phyloP scores from a whole-genome alignment of 2,888 invertebrate genomes.

The Aelia acuminata region DNA sequence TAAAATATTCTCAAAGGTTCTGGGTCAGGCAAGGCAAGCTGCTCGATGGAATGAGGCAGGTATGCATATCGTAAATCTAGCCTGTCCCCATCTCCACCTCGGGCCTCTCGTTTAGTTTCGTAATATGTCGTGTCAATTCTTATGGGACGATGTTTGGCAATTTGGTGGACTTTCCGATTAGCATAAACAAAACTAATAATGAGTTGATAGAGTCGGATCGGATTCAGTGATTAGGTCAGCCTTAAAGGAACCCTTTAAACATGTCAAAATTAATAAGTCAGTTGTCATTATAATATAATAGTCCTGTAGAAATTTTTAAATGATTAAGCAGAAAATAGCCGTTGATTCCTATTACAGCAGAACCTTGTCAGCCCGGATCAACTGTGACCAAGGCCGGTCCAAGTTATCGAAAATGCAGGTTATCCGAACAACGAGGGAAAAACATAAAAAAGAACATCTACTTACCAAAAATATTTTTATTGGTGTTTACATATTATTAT shows the following conservation, averaged over 20 bases:
- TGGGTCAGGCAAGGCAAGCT: not conserved
- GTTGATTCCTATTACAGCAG: too few relatives aligned
- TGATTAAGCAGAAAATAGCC: too few relatives aligned
- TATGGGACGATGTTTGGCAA: not conserved
- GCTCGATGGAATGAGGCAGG: conserved; percentile 8
- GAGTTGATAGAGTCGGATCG: not conserved
- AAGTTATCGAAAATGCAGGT: too few relatives aligned
- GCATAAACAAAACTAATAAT: not conserved
- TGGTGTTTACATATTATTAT: too few relatives aligned
- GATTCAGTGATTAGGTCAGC: not conserved
- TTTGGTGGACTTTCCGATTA: not conserved
- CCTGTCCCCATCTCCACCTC: not conserved
- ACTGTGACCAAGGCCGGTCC: too few relatives aligned
- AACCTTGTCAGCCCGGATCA: too few relatives aligned
- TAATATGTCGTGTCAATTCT: not conserved
- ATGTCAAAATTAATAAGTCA: not conserved
- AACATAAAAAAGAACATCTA: too few relatives aligned
- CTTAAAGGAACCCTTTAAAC: not conserved
- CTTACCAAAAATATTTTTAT: too few relatives aligned
- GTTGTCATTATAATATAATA: not conserved
- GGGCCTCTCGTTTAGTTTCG: not conserved
- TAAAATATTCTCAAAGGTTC: not conserved
- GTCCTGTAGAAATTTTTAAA: not conserved
- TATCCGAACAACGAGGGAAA: too few relatives aligned
- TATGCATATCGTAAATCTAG: conserved; percentile 14